Conservation (phyloP, 2,797 vertebrate genomes). For the Neostethus bicornis region DNA sequence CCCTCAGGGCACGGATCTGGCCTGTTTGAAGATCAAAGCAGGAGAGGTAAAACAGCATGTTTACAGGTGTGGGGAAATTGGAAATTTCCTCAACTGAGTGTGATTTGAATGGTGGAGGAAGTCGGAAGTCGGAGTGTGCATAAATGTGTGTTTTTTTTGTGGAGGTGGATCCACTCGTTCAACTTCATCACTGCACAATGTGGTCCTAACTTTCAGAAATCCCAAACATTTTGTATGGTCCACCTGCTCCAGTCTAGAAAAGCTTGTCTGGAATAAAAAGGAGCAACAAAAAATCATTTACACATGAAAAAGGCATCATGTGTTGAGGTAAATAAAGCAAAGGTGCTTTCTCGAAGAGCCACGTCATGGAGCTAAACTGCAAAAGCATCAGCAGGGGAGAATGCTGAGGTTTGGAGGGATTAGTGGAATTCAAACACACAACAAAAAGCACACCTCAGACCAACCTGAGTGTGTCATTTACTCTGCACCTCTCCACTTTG, state of each 20-base stretch:
- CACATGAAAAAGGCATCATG: conserved; percentile 37
- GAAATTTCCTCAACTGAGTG: conserved; percentile 74
- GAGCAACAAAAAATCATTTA: conserved; percentile 40
- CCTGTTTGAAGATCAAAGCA: conserved; percentile 81
- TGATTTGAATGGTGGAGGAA: conserved; percentile 53
- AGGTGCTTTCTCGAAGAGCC: conserved; percentile 41
- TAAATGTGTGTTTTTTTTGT: conserved; percentile 4
- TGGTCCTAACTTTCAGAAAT: no score
- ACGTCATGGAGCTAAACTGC: conserved; percentile 42
- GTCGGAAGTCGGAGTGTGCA: conserved; percentile 29
- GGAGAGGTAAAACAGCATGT: conserved; percentile 74
- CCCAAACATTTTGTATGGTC: no score
- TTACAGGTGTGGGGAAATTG: conserved; percentile 81
- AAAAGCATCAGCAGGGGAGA: conserved; percentile 40
- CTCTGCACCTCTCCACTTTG: conserved; percentile 68
- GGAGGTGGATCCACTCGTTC: not conserved
- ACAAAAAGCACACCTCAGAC: conserved; percentile 64
- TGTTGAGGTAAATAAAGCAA: conserved; percentile 46
- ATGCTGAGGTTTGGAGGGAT: conserved; percentile 56
- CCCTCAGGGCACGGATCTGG: conserved; percentile 68
- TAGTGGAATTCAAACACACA: conserved; percentile 57
- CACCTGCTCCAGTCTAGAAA: conserved; percentile 49
- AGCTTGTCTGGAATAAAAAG: conserved; percentile 35
- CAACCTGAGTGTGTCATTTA: conserved; percentile 64
- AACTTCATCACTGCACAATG: no score